Evolutionary conservation across 2,113 vertebrate genomes (phyloP), one percentile per base, ranked within the genome.

Genomic region (Lepisosteus osseus): DNA sequence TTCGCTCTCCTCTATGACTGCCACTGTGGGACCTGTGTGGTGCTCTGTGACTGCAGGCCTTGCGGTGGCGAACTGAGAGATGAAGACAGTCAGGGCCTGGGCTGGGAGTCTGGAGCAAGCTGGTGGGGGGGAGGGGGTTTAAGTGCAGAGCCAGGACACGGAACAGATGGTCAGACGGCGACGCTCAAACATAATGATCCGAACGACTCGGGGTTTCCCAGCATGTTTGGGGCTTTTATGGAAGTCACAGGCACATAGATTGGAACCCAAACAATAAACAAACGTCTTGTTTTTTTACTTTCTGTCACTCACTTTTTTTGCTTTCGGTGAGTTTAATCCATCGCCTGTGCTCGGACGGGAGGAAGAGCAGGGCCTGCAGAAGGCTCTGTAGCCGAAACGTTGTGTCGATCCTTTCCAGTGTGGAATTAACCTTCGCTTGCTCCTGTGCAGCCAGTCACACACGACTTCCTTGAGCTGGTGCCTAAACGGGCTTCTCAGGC

Each of bases 331-430:
- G 43, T 74, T 68, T 29, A 61, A 73, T 75, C 82, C 81, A 74
- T 80, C 79, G 77, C 77, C 17, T 4, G 73, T 65, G 82, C 76
- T 62, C 3, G 13, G 14, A 29, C 29, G 29, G 29, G 29, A 29
- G 29, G 29, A 29, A 29, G 29, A 29, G 29, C 29, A 29, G 29
- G 2, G 29, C 29, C 29, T 29, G 29, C 29, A 29, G 29, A 29
- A 29, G 29, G 29, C 29, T 29, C 29, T 29, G 29, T 29, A 29
- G 29, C 29, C 1, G 29, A 29, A 29, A 29, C 29, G 29, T 29
- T 29, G 29, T 29, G 29, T 29, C 29, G 29, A 29, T 29, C 29
- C 29, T 29, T 29, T 29, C 29, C 29, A 29, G 29, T 2, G 29
- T 29, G 29, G 29, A 29, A 29, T 29, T 29, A 29, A 29, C 29